These are phyloP conservation scores for Drosophila neocordata DNA, from an alignment of 1,140 invertebrate genomes.

Conservation along the genomic window DNA sequence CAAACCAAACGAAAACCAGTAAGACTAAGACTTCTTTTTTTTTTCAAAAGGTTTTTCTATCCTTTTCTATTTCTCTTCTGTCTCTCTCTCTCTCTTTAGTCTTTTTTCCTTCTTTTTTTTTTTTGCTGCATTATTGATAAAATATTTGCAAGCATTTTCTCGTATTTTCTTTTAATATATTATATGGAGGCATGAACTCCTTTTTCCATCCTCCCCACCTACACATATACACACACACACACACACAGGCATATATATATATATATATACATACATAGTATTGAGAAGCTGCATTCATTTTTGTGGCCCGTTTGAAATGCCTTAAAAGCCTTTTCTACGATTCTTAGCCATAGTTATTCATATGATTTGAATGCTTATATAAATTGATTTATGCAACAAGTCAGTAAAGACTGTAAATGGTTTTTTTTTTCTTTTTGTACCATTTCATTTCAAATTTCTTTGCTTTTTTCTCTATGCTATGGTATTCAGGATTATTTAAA, in stretches of 20 bases:
- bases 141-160: constrained; percentile 63
- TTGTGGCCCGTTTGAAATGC: constrained; percentile 50
- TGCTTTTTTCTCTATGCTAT: not conserved
- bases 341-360: constrained; percentile 17
- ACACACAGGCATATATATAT: not conserved
- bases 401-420: constrained; percentile 12
- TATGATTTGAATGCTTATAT: constrained; percentile 15
- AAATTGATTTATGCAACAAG: constrained; percentile 39
- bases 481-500: not conserved
- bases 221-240: constrained; percentile 2
- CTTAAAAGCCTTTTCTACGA: constrained; percentile 42
- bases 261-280: not conserved
- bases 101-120: constrained; percentile 28
- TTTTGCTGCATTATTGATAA: constrained; percentile 63
- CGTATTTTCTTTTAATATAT: constrained; percentile 64
- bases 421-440: not conserved
- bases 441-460: too few relatives aligned
- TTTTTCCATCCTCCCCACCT: not conserved
- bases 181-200: constrained; percentile 10
- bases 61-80: constrained; percentile 17
- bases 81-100: constrained; percentile 22
- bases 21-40: constrained; percentile 2
- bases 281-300: constrained; percentile 41
- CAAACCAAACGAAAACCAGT: not conserved
- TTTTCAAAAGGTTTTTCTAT: constrained; percentile 10